Conservation (phyloP, 1,140 invertebrate species). For the Cydia amplana region DNA sequence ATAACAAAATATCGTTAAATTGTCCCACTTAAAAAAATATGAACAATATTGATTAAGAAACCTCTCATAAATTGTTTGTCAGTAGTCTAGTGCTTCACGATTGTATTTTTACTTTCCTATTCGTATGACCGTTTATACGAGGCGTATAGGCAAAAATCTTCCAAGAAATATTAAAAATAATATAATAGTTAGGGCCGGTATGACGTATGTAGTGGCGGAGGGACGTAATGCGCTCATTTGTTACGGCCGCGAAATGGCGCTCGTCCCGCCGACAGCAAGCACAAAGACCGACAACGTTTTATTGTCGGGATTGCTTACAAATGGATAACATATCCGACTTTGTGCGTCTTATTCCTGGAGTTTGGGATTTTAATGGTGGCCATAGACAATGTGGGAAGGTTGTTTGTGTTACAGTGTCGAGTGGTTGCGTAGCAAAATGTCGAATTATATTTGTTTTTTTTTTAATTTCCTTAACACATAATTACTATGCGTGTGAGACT, state of each 20-base stretch:
- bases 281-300: slow-evolving; percentile 72
- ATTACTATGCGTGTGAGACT: too few relatives aligned
- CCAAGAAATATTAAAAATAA: slow-evolving; percentile 12
- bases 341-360: slow-evolving; percentile 35
- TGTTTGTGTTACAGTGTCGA: not conserved
- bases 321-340: slow-evolving; percentile 66
- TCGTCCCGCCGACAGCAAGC: slow-evolving; percentile 66
- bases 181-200: not conserved
- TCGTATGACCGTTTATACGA: not conserved
- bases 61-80: too few relatives aligned
- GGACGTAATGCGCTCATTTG: slow-evolving; percentile 70
- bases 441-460: too few relatives aligned
- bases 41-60: too few relatives aligned
- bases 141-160: not conserved
- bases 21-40: too few relatives aligned
- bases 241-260: slow-evolving; percentile 69
- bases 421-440: not conserved
- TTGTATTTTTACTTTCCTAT: not conserved
- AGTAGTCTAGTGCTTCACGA: not conserved
- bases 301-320: slow-evolving; percentile 74
- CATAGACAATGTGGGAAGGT: slow-evolving; percentile 21
- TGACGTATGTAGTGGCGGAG: slow-evolving; percentile 49
- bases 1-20: too few relatives aligned
- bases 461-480: too few relatives aligned
- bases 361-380: slow-evolving; percentile 27